Base-by-base conservation (phyloP, 2,113 vertebrate species). In the Heterocephalus glaber region DNA sequence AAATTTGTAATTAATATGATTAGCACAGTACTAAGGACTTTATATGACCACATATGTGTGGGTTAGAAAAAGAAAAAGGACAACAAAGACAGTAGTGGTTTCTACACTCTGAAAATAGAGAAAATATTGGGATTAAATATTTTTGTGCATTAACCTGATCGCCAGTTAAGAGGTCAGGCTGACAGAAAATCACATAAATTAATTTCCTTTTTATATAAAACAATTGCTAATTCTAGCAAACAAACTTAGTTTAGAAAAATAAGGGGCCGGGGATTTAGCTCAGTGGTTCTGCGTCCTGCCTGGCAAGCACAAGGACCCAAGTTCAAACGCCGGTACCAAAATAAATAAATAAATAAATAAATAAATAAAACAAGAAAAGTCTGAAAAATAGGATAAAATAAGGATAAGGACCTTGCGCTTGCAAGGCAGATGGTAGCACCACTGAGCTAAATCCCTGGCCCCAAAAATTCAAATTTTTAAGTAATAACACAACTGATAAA, bases 1-100 rank as follows among this genome's bases (percentile, higher is more conserved):
- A 88, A 65, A 91, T 95, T 86, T 41, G 4, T 35, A 91, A 92
- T 86, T 65, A 89, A 85, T 95, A 76, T 93, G n/a, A 88, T 74
- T 79, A 96, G 26, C 35, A 65, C 72, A 60, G 38, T 60, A 87
- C 61, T 61, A 88, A 47, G 12, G 26, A 90, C 26, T 95, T 49
- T 54, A 65, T 70, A 56, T 68, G 17, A 74, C 56, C 35, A 89
- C 65, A 35, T 56, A 28, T 26, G 56, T 93, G 94, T 82, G 77
- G 26, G 26, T 87, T 56, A 56, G 33, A 60, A 90, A 84, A 91
- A 80, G 24, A 74, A 87, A 79, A 38, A 52, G 35, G 12, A 26
- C 14, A 92, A 52, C 20, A 28, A 72, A 28, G 19, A 70, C 20
- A 60, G 76, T 12, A 66, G 54, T 63, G 47, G 60, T 92, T 80